A percentile compares a stretch with the other conserved stretches of the same genome.
Evolutionary conservation across 2,797 vertebrate species (phyloP).

Genomic region (Hippocampus kuda): DNA sequence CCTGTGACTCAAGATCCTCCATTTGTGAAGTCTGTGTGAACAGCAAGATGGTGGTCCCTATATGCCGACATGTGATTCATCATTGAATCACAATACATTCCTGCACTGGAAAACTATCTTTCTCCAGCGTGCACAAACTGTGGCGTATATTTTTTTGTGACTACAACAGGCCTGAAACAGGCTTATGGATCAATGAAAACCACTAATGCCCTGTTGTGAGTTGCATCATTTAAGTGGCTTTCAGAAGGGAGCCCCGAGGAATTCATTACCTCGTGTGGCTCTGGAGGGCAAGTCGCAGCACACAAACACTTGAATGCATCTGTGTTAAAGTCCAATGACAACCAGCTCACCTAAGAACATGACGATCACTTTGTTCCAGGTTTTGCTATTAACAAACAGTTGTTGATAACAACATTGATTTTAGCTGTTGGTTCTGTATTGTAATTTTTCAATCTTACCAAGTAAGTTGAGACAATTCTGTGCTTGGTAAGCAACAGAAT

Average conservation of each 20-base stretch:
- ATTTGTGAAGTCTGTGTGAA: slow-evolving; percentile 20
- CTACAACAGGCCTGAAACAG: background rate
- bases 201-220: slow-evolving; percentile 1
- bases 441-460: background rate
- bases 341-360: background rate
- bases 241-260: slow-evolving; percentile 28
- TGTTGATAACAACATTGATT: background rate
- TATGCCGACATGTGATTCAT: slow-evolving; percentile 16
- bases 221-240: slow-evolving; percentile 24
- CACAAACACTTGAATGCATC: background rate
- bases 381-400: background rate
- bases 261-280: slow-evolving; percentile 28
- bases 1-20: slow-evolving; percentile 8
- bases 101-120: background rate
- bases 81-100: slow-evolving; percentile 13
- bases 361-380: background rate
- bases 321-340: background rate
- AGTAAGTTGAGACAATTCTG: no score
- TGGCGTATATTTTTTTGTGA: background rate
- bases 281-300: slow-evolving; percentile 13
- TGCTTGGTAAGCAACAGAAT: no score
- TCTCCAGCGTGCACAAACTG: slow-evolving; percentile 10
- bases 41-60: slow-evolving; percentile 23
- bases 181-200: slow-evolving; percentile 3
- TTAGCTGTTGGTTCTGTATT: background rate